These are phyloP conservation scores for Aegypius monachus DNA, from an alignment of 2,113 vertebrate species.

Conservation along the genomic window DNA sequence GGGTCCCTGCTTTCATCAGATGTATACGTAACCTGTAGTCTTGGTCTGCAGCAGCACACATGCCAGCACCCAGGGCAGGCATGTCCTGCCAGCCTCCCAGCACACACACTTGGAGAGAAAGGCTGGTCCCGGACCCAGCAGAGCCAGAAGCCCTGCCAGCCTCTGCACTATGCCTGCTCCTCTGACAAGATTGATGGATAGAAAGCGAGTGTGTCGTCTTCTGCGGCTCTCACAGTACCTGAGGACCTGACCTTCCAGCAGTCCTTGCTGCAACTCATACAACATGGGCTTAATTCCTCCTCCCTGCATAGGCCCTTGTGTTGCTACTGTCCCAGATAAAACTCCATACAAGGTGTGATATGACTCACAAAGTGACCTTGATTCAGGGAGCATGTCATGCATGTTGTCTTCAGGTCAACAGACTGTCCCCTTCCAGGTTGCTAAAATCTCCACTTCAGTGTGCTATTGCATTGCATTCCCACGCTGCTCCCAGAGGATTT, in stretches of 20 bases:
- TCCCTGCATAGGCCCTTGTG: not conserved
- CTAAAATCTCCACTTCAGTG: not conserved
- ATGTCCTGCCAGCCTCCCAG: not conserved
- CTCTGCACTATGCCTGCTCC: rapidly evolving
- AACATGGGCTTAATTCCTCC: not conserved
- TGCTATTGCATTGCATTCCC: not conserved
- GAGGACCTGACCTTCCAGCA: not conserved
- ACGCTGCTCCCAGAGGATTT: not conserved
- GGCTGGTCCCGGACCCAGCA: not conserved
- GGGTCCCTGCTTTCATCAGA: not conserved
- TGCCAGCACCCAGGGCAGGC: not conserved
- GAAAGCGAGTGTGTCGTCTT: not conserved
- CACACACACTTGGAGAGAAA: not conserved
- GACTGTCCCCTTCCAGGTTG: not conserved
- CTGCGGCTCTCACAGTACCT: not conserved
- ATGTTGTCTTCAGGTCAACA: not conserved
- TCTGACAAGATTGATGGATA: not conserved
- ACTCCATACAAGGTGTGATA: not conserved
- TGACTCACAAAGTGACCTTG: not conserved
- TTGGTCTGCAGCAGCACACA: not conserved
- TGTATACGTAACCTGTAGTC: too few species aligned
- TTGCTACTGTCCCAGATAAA: not conserved
- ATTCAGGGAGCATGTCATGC: not conserved
- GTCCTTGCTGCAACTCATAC: not conserved
- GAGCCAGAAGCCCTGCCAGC: not conserved